Percentiles rank a stretch among this genome's conserved stretches.
Evolutionary conservation across 2,113 vertebrate species (phyloP).

Genomic region (Grallaria varia): DNA sequence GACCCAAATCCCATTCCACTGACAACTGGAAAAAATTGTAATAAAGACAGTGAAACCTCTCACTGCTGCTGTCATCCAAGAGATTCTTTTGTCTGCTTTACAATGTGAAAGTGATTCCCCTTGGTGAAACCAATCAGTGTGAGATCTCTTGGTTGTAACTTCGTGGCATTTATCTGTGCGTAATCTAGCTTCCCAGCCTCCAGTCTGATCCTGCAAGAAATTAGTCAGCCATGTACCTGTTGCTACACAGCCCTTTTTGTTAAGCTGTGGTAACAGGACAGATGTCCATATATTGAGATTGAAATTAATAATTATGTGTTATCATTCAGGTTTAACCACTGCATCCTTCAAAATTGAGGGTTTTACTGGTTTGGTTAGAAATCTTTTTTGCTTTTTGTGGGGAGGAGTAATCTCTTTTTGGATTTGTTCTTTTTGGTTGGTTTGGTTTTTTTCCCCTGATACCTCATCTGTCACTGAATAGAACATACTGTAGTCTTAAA

Average conservation of each 20-base stretch:
- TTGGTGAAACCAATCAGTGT: not conserved
- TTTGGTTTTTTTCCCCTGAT: not conserved
- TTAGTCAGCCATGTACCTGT: not conserved
- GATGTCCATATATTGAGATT: not conserved
- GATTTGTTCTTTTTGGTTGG: not conserved
- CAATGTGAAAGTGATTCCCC: fast-evolving
- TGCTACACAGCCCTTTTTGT: not conserved
- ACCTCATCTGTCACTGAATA: not conserved
- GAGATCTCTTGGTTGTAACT: not conserved
- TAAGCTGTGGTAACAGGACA: not conserved
- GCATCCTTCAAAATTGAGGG: not conserved
- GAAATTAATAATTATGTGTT: not conserved
- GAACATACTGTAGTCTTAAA: not conserved
- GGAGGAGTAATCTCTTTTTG: not conserved
- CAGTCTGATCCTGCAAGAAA: not conserved
- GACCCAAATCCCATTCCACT: not conserved
- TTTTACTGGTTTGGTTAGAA: not conserved
- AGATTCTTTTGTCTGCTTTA: not conserved
- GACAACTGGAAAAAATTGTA: not conserved
- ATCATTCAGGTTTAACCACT: not conserved
- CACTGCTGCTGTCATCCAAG: not conserved
- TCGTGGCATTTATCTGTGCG: not conserved
- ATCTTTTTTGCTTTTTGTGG: fast-evolving
- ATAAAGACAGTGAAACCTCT: not conserved
- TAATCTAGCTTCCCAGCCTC: not conserved